Percentiles rank a stretch among this genome's conserved stretches.
Conservation (phyloP, 2,888 invertebrate genomes). For the Urechis unicinctus region DNA sequence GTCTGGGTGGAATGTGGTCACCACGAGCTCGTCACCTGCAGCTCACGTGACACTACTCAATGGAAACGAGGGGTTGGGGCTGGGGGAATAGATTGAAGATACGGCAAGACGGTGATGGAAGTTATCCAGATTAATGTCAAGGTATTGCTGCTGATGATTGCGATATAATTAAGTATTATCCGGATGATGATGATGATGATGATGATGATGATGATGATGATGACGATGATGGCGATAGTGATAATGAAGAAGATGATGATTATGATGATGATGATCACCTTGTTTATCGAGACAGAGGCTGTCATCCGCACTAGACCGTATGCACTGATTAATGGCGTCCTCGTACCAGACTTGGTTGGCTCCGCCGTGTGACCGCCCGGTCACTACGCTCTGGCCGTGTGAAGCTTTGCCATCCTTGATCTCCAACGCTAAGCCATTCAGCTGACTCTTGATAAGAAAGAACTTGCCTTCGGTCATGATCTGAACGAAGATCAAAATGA, state of each 20-base stretch:
- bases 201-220: too few relatives aligned
- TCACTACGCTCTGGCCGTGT: background rate
- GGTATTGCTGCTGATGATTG: too few relatives aligned
- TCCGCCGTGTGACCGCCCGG: background rate
- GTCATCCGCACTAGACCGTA: background rate
- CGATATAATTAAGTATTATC: too few relatives aligned
- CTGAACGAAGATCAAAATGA: too few relatives aligned
- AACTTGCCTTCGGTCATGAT: background rate
- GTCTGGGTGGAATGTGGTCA: background rate
- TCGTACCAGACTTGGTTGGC: conserved; percentile 3
- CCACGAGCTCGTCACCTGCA: background rate
- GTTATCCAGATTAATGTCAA: too few relatives aligned
- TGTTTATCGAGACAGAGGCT: background rate
- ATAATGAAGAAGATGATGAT: too few relatives aligned
- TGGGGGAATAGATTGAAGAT: too few relatives aligned
- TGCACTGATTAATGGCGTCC: background rate
- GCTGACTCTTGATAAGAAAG: background rate
- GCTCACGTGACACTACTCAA: background rate
- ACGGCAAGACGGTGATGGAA: too few relatives aligned
- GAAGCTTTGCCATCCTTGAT: background rate
- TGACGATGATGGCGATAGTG: too few relatives aligned
- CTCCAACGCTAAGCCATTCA: background rate
- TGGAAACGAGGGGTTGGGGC: background rate
- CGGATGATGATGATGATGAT: too few relatives aligned
- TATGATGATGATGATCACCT: background rate